phyloP scores from a whole-genome alignment of 2,888 invertebrate species.

The Pogonocherus hispidulus region DNA sequence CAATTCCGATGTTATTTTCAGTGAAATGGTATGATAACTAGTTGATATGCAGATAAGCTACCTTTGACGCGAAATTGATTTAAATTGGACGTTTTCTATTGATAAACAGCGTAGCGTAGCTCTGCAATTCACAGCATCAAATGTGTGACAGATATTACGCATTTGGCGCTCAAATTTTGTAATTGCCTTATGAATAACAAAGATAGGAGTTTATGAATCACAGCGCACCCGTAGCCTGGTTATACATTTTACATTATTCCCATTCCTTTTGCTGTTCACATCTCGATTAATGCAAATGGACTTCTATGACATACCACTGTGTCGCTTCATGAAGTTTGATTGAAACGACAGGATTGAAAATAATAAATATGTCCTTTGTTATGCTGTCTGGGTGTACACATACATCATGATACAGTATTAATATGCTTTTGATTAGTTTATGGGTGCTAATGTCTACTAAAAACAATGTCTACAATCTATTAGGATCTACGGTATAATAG shows the following conservation, averaged over 20 bases:
- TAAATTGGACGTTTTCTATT: not conserved
- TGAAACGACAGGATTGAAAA: not conserved
- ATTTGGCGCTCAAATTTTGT: conserved; percentile 7
- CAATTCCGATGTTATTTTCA: not conserved
- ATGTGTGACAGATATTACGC: not conserved
- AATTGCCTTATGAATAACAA: conserved; percentile 15
- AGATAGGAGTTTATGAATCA: not conserved
- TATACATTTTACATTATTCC: conserved; percentile 22
- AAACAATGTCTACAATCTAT: not conserved
- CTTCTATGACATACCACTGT: conserved; percentile 5
- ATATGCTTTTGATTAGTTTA: no score
- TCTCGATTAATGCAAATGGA: conserved; percentile 29
- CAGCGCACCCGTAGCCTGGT: not conserved
- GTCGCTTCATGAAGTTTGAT: conserved; percentile 6
- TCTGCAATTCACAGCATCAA: not conserved
- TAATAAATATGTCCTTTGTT: not conserved
- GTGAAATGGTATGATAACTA: not conserved
- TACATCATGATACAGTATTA: no score
- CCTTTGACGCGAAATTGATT: not conserved
- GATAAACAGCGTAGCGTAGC: not conserved
- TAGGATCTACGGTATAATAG: not conserved
- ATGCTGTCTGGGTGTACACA: no score
- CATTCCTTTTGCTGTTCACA: conserved; percentile 4
- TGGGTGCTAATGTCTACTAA: not conserved
- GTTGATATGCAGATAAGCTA: not conserved